Evolutionary conservation across 2,797 vertebrate genomes (phyloP), one percentile per base, ranked within the genome.

Genomic region (Gallinago nigripennis): DNA sequence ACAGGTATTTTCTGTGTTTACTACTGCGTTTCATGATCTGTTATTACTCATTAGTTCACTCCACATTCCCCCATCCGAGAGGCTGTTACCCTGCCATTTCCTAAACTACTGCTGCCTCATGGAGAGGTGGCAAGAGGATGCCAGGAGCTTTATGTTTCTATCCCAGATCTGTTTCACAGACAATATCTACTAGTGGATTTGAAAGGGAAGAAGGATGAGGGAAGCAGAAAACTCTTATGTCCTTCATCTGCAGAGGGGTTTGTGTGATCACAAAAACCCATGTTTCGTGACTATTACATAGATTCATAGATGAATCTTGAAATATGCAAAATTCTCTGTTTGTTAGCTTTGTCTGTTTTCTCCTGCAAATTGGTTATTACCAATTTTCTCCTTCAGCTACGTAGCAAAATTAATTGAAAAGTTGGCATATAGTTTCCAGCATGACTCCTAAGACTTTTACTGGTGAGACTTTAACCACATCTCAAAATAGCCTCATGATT

Each of bases 61-160:
- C 46, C 11, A 6, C 4, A 5, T 39, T 2, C 10, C 21, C 19
- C 14, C 0, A 0, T n/a, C 8, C 11, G 3, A 18, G 27, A 15
- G 8, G 9, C 6, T 37, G 16, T 54, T 89, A 16, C 30, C 37
- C 53, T 56, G n/a, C 3, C 15, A 63, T 14, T 10, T 80, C 39
- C 48, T 69, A n/a, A 30, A 5, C 8, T 54, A 11, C 11, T 65
- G 37, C 27, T 86, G 50, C 28, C 11, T 64, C n/a, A 56, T 5
- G 5, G 27, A 43, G 16, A 12, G 8, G 25, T 27, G 58, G 16
- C 16, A 57, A 46, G 23, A 93, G 20, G 37, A 86, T 30, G 41
- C 16, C 35, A 60, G 43, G 37, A 79, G 17, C 27, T 69, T 81
- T 54, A 21, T 16, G 2, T 54, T 92, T 71, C 53, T 50, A 82